Evolutionary conservation across 2,888 invertebrate species (phyloP), one percentile per base, ranked within the genome.

Genomic region (Aproaerema taeniolella): DNA sequence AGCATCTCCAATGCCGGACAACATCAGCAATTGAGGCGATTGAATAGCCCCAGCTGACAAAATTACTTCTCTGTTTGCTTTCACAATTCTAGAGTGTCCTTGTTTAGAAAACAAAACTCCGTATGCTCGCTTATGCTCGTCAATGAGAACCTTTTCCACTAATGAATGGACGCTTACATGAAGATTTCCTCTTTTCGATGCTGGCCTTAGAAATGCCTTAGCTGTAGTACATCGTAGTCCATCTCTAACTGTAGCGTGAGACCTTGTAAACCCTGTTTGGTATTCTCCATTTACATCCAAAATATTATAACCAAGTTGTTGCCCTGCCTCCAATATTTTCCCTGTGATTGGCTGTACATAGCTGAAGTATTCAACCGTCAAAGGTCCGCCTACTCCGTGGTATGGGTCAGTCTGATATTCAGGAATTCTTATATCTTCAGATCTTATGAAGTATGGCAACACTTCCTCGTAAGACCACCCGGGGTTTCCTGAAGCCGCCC

Each of bases 11-110:
- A 96, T 88, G 0, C 97, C 97, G 1, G 95, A 95, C 29, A 97
- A 66, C 94, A 96, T 94, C 20, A 97, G 81, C 11, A 97, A 58
- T 63, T 97, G 96, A 0, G 96, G 95, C 2, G 94, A 91, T 60
- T 94, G 93, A 47, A 97, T 88, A 0, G 95, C 76, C 1, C 97
- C 98, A 0, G 95, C 95, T 11, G 95, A 92, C 26, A 98, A 67
- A 45, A 98, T 93, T 0, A 98, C 90, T 74, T 97, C 97, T 55
- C 89, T 91, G 6, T 83, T 87, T 0, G 93, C 93, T 46, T 75
- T 82, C 0, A 92, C 88, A n/a, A 81, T 81, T 40, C 78, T 80
- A 6, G 76, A 81, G 2, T 78, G 66, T 1, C 88, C 88, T 31
- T 88, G 67, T 57, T 91, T 91, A n/a, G 78, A 88, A 53, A 93